Evolutionary conservation across 2,888 invertebrate species (phyloP), one percentile per base, ranked within the genome.

Genomic region (Eupsilia transversa): DNA sequence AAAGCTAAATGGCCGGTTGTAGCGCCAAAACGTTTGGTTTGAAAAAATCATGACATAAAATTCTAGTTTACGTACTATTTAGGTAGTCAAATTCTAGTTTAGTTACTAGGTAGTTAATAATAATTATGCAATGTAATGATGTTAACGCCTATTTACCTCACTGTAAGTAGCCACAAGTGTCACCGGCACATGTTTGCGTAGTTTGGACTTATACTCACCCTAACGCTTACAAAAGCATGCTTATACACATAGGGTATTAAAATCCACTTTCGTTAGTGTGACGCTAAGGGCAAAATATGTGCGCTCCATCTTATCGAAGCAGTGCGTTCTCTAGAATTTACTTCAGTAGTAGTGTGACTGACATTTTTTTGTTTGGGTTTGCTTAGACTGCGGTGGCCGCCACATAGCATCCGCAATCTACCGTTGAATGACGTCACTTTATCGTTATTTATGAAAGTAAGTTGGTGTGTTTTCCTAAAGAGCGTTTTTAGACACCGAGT

Each of bases 151-250:
- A 56, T 38, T 41, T 41, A 27, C 7, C 3, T 57, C 41, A 33
- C n/a, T 41, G 17, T 41, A 17, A 71, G 70, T 77, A 49, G 76
- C 71, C 61, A 49, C 56, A 56, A 41, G 78, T 78, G 33, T 52
- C 33, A 61, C 20, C 35, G 41, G 33, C 49, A 43, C 49, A n/a
- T 63, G 56, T 63, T 77, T 77, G 49, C 33, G 33, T 49, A 71
- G 71, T 77, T 77, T n/a, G 56, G 56, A 52, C 56, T 71, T 71
- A 77, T 14, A 20, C 56, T 63, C 71, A n/a, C 76, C 63, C n/a
- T 43, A 57, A 77, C n/a, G n/a, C n/a, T n/a, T n/a, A 72, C 49
- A 78, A 43, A 30, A 72, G 61, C 61, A 56, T 52, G 56, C 46
- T 35, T 61, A 41, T 14, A 38, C 33, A 69, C 46, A 33, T 30